Evolutionary conservation across 2,113 vertebrate genomes (phyloP).

Genomic region (Columba livia): DNA sequence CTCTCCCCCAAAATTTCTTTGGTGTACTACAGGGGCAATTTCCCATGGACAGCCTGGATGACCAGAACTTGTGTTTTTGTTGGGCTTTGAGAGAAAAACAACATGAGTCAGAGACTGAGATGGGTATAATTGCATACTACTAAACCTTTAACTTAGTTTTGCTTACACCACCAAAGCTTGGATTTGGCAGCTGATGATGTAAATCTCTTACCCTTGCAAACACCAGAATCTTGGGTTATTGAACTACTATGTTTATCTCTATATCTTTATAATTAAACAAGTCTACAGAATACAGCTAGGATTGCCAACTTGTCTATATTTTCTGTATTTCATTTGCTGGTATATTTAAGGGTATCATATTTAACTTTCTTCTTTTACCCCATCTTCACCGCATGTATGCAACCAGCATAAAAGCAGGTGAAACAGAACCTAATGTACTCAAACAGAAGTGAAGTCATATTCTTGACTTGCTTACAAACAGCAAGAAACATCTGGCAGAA

Average conservation of each 20-base stretch:
- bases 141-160: conserved; percentile 58
- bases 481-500: not conserved
- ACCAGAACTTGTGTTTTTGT: conserved; percentile 16
- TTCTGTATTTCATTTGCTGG: not conserved
- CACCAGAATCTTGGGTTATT: not conserved
- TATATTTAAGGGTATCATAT: not conserved
- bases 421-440: not conserved
- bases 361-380: not conserved
- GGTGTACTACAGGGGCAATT: conserved; percentile 10
- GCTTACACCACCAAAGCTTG: not conserved
- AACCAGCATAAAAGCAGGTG: not conserved
- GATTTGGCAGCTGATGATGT: not conserved
- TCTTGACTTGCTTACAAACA: not conserved
- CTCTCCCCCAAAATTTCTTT: not conserved
- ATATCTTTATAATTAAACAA: not conserved
- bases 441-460: not conserved
- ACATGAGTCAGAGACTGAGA: not conserved
- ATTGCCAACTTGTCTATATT: not conserved
- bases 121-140: conserved; percentile 27
- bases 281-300: not conserved
- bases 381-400: not conserved
- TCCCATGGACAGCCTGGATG: conserved; percentile 18
- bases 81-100: conserved; percentile 47
- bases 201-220: not conserved
- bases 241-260: not conserved